Evolutionary conservation across 2,113 vertebrate genomes (phyloP), one percentile per base, ranked within the genome.

Genomic region (Choloepus hoffmanni): DNA sequence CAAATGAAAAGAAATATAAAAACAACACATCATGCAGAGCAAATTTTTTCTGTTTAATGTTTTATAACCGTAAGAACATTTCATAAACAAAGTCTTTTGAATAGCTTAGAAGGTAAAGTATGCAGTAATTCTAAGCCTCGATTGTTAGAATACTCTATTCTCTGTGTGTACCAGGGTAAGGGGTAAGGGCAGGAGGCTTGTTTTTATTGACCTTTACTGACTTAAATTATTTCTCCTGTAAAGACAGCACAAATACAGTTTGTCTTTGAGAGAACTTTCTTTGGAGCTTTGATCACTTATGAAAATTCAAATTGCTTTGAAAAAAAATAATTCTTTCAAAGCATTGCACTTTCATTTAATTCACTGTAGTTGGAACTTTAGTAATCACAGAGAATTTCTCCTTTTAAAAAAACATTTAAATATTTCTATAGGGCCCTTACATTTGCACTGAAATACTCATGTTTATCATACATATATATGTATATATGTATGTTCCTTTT

Each of bases 41-140:
- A 92, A 43, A 26, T 15, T 60, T 53, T 89, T 90, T 94, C 62
- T 92, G 43, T 50, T 92, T 53, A 50, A 60, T 92, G 81, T 92
- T 82, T 89, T 96, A 85, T 60, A 81, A 68, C 63, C 88, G 79
- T 89, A 92, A 92, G 88, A 97, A 90, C 65, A 83, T 94, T 90
- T 70, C 77, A 15, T 58, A 65, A 87, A 73, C 79, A 94, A 93
- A 97, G 58, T 7, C 50, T 72, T 55, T 94, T 96, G 48, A 92
- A 45, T 63, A 85, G 90, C 48, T 82, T 36, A 60, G 33, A 84
- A 95, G 9, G 45, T 77, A 21, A 85, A 45, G 10, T 33, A 21
- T 77, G 84, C 18, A 43, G 40, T 76, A 48, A 86, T 58, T 82
- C 16, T 30, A 76, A 63, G 53, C 10, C 30, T 78, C 40, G 79